These are phyloP conservation scores for Drosophila repletoides DNA, from an alignment of 1,140 invertebrate species.

Conservation along the genomic window DNA sequence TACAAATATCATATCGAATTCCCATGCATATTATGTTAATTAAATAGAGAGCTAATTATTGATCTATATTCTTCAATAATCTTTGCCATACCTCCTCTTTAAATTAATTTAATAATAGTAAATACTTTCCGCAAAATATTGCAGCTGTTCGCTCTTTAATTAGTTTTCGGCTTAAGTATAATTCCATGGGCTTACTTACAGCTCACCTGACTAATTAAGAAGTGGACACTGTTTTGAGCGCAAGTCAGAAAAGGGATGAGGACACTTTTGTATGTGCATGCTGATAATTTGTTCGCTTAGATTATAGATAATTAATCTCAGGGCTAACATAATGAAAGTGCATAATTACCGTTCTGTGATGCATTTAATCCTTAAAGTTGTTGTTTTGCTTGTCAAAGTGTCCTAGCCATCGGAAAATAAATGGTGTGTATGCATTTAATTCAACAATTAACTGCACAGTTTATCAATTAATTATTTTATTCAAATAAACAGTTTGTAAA, in stretches of 20 bases:
- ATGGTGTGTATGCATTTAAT: constrained; percentile 16
- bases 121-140: not conserved
- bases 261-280: not conserved
- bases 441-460: constrained; percentile 21
- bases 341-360: constrained; percentile 6
- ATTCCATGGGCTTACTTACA: constrained; percentile 4
- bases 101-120: no score
- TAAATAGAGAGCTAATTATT: no score
- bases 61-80: no score
- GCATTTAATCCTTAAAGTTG: constrained; percentile 9
- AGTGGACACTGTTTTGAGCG: no score
- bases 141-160: constrained; percentile 17
- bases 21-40: no score
- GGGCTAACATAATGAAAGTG: constrained; percentile 9
- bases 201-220: constrained; percentile 24
- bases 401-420: no score
- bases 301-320: constrained; percentile 26
- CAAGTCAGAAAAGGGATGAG: not conserved
- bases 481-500: constrained; percentile 33
- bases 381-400: not conserved
- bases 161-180: constrained; percentile 10
- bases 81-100: no score
- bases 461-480: constrained; percentile 32
- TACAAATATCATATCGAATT: no score
- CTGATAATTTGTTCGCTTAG: constrained; percentile 26